Base-by-base conservation (phyloP, 1,140 invertebrate species). In the Tachypleus tridentatus region DNA sequence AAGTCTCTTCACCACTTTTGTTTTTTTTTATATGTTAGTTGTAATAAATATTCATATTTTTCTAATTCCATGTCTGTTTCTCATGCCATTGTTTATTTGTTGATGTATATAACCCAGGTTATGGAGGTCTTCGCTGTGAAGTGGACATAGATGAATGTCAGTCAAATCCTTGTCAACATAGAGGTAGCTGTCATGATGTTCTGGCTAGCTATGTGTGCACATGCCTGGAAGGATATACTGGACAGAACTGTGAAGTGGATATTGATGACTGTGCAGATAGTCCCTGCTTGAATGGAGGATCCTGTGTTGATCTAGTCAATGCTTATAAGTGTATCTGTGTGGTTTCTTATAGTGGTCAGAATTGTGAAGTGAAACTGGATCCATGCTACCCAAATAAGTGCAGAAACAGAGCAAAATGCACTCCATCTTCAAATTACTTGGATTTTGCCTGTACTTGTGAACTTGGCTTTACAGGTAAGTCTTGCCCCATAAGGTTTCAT, bases 381-480 rank as follows among this genome's bases (percentile, higher is more conserved):
- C 91, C 91, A 1, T 95, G 92, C 70, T 80, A 82, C 3, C 89
- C 89, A 1, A 93, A 93, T 78, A 86, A 84, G 82, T 95, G 92
- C 76, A 82, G 84, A 49, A 89, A 95, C 75, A 87, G 86, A 52
- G 91, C 91, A 0, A 86, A 85, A 58, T 95, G 92, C 73, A 86
- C 86, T 6, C 92, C 93, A 0, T 92, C 89, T 8, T 86, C 87
- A 0, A 94, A 93, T 65, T 95, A 88, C 77, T 76, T 88, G 67
- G 91, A 94, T 74, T 94, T 94, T 71, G 86, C 88, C 0, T 97
- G 93, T 76, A 85, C 86, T 56, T 97, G 93, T 74, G 85, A 87
- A 5, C 80, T 88, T 51, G 91, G 91, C 3, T 95, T 90, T 76
- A 90, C 87, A 4, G 91, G 71, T 66, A 67, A 63, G 50, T 59